A percentile compares a stretch with the other conserved stretches of the same genome.
Evolutionary conservation across 2,888 invertebrate genomes (phyloP).

Genomic region (Pachydiplax longipennis): DNA sequence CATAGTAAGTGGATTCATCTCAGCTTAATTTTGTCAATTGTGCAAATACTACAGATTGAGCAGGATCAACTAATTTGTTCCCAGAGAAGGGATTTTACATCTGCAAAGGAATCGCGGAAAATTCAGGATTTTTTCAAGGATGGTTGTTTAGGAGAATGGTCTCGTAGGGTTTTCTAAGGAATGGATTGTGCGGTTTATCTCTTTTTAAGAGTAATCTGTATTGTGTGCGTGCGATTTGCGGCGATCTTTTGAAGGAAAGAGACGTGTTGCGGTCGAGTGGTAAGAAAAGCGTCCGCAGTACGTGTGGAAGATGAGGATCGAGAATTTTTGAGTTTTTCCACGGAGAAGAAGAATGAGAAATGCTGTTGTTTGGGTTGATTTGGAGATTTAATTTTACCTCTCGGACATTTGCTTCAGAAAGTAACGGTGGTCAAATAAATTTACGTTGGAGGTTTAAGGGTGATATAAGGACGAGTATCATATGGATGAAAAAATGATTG

Average conservation of each 20-base stretch:
- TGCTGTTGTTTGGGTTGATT: not conserved
- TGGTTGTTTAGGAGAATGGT: not conserved
- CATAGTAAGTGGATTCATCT: not conserved
- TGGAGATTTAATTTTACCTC: not conserved
- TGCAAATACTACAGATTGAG: too few relatives aligned
- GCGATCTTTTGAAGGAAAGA: not conserved
- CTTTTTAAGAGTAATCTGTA: not conserved
- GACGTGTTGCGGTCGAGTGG: not conserved
- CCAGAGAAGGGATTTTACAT: too few relatives aligned
- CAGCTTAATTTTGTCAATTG: not conserved
- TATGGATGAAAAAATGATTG: too few relatives aligned
- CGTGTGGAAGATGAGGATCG: not conserved
- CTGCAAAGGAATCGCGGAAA: too few relatives aligned
- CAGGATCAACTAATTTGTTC: too few relatives aligned
- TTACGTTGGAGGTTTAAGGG: too few relatives aligned
- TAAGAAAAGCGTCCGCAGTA: not conserved
- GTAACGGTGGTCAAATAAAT: too few relatives aligned
- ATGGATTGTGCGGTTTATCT: not conserved
- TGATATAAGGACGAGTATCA: too few relatives aligned
- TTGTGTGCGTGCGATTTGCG: not conserved
- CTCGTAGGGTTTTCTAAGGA: not conserved
- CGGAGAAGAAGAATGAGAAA: not conserved
- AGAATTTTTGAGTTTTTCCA: not conserved
- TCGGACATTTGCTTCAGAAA: not conserved
- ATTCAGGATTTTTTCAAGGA: too few relatives aligned